A percentile compares a stretch with the other conserved stretches of the same genome.
Evolutionary conservation across 2,888 invertebrate species (phyloP).

Genomic region (Calliopum simillimum): DNA sequence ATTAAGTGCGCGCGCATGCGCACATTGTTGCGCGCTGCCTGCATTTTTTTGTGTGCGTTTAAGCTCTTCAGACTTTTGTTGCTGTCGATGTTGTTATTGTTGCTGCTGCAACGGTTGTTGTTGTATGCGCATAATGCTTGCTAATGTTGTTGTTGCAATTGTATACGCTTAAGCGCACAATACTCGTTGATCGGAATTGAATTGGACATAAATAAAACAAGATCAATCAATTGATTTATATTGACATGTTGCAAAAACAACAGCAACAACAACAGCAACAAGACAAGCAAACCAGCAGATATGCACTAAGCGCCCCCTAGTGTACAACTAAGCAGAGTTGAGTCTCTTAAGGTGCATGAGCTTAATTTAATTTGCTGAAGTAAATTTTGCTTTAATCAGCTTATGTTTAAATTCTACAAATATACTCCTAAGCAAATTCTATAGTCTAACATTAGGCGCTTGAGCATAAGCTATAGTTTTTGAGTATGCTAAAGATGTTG

Average conservation of each 20-base stretch:
- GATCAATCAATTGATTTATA: slow-evolving; percentile 69
- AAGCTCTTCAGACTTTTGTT: slow-evolving; percentile 1
- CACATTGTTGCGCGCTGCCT: slow-evolving; percentile 5
- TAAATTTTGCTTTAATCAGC: slow-evolving; percentile 17
- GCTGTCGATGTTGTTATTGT: slow-evolving; percentile 15
- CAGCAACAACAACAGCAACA: too few species aligned
- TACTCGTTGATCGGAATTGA: slow-evolving; percentile 66
- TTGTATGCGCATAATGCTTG: neutral
- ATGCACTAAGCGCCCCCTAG: too few species aligned
- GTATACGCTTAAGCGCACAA: slow-evolving; percentile 32
- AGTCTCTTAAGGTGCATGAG: too few species aligned
- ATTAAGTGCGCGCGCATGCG: slow-evolving; percentile 17
- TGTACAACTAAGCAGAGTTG: too few species aligned
- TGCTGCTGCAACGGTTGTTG: neutral
- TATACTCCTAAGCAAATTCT: too few species aligned
- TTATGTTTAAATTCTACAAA: too few species aligned
- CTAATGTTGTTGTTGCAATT: slow-evolving; percentile 13
- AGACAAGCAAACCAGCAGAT: too few species aligned
- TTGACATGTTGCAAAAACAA: slow-evolving; percentile 60
- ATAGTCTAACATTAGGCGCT: too few species aligned
- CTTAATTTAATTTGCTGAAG: too few species aligned
- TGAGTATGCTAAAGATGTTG: too few species aligned
- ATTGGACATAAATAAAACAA: slow-evolving; percentile 69
- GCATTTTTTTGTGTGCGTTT: neutral
- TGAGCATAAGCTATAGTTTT: too few species aligned